Conservation (phyloP, 2,888 invertebrate species). For the Alentia gelatinosa region DNA sequence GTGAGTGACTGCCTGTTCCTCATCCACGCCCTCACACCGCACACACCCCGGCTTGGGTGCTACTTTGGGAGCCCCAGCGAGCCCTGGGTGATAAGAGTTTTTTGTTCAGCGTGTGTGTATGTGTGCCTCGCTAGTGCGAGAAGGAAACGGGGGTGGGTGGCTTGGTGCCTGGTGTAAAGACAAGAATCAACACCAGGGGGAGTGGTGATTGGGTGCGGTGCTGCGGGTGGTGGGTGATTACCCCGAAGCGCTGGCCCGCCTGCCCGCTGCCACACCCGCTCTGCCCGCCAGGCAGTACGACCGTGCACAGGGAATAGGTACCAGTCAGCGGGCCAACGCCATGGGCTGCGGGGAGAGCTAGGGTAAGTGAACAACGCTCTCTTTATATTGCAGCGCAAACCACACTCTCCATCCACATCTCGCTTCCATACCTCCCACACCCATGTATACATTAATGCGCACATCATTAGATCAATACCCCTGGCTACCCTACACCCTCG, state of each 20-base stretch:
- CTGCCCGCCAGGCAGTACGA: neutral
- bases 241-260: neutral
- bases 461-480: no score
- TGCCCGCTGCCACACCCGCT: neutral
- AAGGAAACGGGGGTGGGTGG: neutral
- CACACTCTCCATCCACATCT: neutral
- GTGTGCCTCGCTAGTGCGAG: no score
- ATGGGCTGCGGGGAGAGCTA: neutral
- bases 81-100: neutral
- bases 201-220: neutral
- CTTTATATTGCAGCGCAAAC: neutral
- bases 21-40: neutral
- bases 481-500: no score
- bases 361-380: neutral
- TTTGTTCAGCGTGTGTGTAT: neutral
- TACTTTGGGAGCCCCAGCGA: neutral
- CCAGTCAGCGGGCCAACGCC: neutral
- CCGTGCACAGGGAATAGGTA: neutral
- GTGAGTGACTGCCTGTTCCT: neutral
- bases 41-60: neutral
- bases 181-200: neutral
- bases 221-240: constrained; percentile 8
- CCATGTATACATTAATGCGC: no score
- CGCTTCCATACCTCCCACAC: no score
- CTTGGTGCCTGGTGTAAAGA: neutral